These are phyloP conservation scores for Seriola rivoliana DNA, from an alignment of 2,113 vertebrate species.

Conservation along the genomic window DNA sequence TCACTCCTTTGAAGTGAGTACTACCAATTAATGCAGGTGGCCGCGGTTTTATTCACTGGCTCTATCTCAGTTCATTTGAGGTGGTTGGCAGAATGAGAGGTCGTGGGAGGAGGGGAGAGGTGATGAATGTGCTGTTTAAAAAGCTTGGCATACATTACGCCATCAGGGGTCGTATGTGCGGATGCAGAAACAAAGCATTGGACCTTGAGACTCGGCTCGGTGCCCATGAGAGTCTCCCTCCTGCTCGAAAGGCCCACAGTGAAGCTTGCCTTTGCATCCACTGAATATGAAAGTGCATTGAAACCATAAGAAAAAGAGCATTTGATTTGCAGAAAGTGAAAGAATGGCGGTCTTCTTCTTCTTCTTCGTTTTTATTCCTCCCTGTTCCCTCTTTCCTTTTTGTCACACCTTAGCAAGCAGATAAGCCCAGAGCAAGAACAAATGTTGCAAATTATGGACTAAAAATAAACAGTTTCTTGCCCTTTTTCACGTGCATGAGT, in stretches of 20 bases:
- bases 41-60: slow-evolving; percentile 59
- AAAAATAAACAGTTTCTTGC: slow-evolving; percentile 61
- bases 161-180: slow-evolving; percentile 10
- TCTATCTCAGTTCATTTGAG: slow-evolving; percentile 45
- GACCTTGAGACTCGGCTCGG: slow-evolving; percentile 43
- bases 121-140: slow-evolving; percentile 75
- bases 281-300: slow-evolving; percentile 36
- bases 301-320: slow-evolving; percentile 22
- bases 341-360: slow-evolving; percentile 7
- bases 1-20: slow-evolving; percentile 72
- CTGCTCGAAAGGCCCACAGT: slow-evolving; percentile 22
- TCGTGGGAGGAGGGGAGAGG: slow-evolving; percentile 56
- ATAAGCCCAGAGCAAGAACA: slow-evolving; percentile 61
- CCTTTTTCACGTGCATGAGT: slow-evolving; percentile 16
- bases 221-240: slow-evolving; percentile 8
- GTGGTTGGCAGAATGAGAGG: slow-evolving; percentile 56
- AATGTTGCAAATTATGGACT: slow-evolving; percentile 53
- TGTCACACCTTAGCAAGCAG: slow-evolving; percentile 61
- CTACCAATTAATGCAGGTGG: slow-evolving; percentile 75
- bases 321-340: slow-evolving; percentile 14
- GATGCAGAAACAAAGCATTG: slow-evolving; percentile 38
- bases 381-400: slow-evolving; percentile 24
- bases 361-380: not conserved
- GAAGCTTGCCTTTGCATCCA: slow-evolving; percentile 3
- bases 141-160: slow-evolving; percentile 31